These are phyloP conservation scores for Aspidiotus rigidus DNA, from an alignment of 2,888 invertebrate genomes.

Conservation along the genomic window DNA sequence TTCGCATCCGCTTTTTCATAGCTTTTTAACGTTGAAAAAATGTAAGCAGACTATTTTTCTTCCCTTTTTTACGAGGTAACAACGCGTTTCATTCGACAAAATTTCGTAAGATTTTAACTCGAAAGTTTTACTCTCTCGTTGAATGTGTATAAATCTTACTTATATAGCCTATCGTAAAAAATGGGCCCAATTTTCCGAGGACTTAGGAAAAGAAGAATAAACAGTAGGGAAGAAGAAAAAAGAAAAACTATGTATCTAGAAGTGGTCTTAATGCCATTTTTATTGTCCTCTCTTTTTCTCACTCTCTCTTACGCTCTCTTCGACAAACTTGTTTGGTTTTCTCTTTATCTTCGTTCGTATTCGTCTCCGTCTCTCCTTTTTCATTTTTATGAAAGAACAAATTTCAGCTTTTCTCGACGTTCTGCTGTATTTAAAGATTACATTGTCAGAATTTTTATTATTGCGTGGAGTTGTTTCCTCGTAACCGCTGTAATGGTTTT, in stretches of 20 bases:
- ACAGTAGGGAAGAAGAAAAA: not conserved
- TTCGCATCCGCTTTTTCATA: conserved; percentile 12
- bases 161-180: conserved; percentile 31
- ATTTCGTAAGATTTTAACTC: conserved; percentile 26
- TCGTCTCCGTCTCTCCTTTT: not conserved
- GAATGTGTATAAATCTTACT: conserved; percentile 25
- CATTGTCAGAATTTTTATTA: conserved; percentile 29
- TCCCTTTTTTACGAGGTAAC: conserved; percentile 31
- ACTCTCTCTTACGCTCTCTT: not conserved
- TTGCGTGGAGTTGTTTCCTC: conserved; percentile 13
- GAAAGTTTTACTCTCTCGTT: conserved; percentile 23
- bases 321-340: not conserved
- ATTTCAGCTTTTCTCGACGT: conserved; percentile 2
- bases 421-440: conserved; percentile 23
- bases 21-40: conserved; percentile 22
- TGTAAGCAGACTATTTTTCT: conserved; percentile 28
- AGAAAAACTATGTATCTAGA: conserved; percentile 4
- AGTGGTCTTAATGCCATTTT: conserved; percentile 4
- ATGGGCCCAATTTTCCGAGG: conserved; percentile 6
- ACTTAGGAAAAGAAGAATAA: not conserved
- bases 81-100: conserved; percentile 33
- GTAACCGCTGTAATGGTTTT: conserved; percentile 14
- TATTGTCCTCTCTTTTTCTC: not conserved
- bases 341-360: too few species aligned
- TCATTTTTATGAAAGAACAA: conserved; percentile 4